A percentile compares a stretch with the other conserved stretches of the same genome.
phyloP scores from a whole-genome alignment of 2,113 vertebrate genomes.

The Platysternon megacephalum region DNA sequence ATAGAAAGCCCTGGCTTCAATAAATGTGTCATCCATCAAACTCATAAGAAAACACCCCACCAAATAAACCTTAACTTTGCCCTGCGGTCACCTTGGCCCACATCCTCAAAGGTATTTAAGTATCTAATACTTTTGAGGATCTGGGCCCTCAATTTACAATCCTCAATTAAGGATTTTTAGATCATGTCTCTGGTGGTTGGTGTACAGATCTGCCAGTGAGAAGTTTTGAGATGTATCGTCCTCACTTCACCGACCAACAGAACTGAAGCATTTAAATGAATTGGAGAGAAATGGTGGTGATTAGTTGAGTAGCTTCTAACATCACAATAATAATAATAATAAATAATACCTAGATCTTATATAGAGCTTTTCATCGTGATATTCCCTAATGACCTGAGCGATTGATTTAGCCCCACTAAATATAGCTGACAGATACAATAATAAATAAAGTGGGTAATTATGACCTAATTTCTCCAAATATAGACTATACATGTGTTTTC shows the following conservation, averaged over 20 bases:
- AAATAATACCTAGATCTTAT: background rate
- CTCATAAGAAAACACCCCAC: background rate
- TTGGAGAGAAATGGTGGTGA: background rate
- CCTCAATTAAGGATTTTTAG: background rate
- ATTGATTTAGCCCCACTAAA: background rate
- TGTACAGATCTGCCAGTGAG: background rate
- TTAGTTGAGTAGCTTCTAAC: background rate
- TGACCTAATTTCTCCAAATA: background rate
- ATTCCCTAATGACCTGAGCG: background rate
- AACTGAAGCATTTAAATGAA: background rate
- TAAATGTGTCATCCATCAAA: accelerated
- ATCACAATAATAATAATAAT: too few species aligned
- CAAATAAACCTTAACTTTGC: accelerated
- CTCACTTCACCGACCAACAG: background rate
- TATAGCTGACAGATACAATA: conserved; percentile 26
- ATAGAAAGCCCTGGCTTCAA: background rate
- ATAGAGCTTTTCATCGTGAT: background rate
- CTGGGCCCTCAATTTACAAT: background rate
- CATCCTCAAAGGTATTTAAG: accelerated
- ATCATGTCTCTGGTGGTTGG: background rate
- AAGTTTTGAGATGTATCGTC: accelerated
- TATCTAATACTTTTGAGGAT: background rate
- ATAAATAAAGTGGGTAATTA: conserved; percentile 22
- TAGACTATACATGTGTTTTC: background rate
- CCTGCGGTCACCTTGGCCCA: accelerated